phyloP scores from a whole-genome alignment of 2,888 invertebrate species.

The Neoaliturus tenellus region DNA sequence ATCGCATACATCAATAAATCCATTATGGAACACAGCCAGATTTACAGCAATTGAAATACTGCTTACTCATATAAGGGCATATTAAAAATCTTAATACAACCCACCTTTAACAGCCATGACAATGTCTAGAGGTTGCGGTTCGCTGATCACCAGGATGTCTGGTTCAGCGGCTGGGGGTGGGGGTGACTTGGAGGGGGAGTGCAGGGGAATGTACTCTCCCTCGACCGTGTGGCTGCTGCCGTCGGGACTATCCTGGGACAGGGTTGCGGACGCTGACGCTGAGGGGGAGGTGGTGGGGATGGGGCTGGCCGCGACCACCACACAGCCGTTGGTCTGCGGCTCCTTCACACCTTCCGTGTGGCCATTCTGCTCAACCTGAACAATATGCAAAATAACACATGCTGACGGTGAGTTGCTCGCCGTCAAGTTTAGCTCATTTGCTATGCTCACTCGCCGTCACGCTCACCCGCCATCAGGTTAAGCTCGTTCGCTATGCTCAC shows the following conservation, averaged over 20 bases:
- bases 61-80: too few species aligned
- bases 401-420: too few species aligned
- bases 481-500: too few species aligned
- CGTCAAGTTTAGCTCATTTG: too few species aligned
- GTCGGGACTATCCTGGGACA: constrained; percentile 16
- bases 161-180: not conserved
- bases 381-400: too few species aligned
- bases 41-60: too few species aligned
- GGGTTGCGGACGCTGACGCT: not conserved
- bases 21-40: too few species aligned
- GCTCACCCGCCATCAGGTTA: too few species aligned
- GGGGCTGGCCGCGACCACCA: not conserved
- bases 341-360: not conserved
- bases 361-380: constrained; percentile 26
- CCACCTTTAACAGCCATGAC: constrained; percentile 36
- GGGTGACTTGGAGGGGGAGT: not conserved
- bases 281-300: not conserved
- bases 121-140: constrained; percentile 10
- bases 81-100: not conserved
- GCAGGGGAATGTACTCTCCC: constrained; percentile 31
- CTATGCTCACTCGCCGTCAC: too few species aligned
- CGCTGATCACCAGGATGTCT: not conserved
- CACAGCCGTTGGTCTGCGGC: not conserved
- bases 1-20: too few species aligned
- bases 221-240: constrained; percentile 36